phyloP scores from a whole-genome alignment of 2,888 invertebrate species.

The Xylophagus ater region DNA sequence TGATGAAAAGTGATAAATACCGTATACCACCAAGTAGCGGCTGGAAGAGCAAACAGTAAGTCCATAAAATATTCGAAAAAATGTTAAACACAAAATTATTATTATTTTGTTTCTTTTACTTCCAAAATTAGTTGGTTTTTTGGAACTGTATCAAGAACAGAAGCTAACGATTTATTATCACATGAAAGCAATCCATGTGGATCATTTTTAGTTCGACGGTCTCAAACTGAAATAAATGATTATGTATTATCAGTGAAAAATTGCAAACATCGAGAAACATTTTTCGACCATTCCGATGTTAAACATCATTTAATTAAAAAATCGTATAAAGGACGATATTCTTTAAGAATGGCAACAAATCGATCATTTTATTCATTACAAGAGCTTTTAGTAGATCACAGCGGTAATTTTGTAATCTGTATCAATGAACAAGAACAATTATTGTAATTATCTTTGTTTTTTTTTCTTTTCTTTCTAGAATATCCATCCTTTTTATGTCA shows the following conservation, averaged over 20 bases:
- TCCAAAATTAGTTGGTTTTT: slow-evolving; percentile 84
- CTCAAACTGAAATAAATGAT: slow-evolving; percentile 90
- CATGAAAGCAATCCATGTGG: slow-evolving; percentile 82
- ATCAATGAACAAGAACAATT: too few relatives aligned
- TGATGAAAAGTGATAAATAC: too few relatives aligned
- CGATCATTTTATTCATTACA: slow-evolving; percentile 86
- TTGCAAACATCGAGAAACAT: slow-evolving; percentile 82
- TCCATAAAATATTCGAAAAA: not conserved
- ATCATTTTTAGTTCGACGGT: slow-evolving; percentile 89
- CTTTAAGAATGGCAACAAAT: slow-evolving; percentile 92
- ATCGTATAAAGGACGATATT: slow-evolving; percentile 89
- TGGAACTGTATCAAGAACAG: slow-evolving; percentile 90
- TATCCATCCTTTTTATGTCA: slow-evolving; percentile 91
- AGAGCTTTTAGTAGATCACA: slow-evolving; percentile 88
- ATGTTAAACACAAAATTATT: not conserved
- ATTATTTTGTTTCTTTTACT: slow-evolving; percentile 3
- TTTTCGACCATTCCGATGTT: slow-evolving; percentile 88
- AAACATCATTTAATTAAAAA: slow-evolving; percentile 98
- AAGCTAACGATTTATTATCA: slow-evolving; percentile 87
- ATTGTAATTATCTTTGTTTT: not conserved
- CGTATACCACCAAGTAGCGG: too few relatives aligned
- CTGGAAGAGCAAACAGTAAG: too few relatives aligned
- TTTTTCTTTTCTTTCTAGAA: slow-evolving; percentile 45
- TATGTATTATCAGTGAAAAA: slow-evolving; percentile 82
- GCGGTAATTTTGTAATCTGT: too few relatives aligned